Base-by-base conservation (phyloP, 2,888 invertebrate genomes). In the Nephrotoma appendiculata region DNA sequence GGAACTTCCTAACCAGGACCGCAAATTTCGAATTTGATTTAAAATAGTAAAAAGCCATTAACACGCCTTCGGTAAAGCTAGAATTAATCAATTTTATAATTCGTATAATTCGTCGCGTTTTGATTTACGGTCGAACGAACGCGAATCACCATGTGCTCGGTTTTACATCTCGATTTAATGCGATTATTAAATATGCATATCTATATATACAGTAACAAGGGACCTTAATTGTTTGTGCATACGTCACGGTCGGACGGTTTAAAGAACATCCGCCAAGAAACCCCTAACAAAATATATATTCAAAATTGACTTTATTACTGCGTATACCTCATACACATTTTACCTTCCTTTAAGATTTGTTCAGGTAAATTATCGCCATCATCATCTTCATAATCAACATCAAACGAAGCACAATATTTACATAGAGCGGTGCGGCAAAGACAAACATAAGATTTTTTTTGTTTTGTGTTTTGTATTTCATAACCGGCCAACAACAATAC, bases 361-460 rank as follows among this genome's bases (percentile, higher is more conserved):
- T 85, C 85, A 85, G 85, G 85, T 85, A 85, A 85, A 85, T 85
- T 45, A 85, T 85, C 85, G 84, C 43, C 83, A 84, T 84, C 42
- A 84, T 71, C 71, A 31, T 31, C 42, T 84, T 84, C 41, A 84
- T 84, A 84, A 85, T 85, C 85, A 85, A 85, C 85, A 85, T 85
- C 85, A 85, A 85, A 85, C 85, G 85, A 86, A 83, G 83, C 83
- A 86, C 83, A 86, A 86, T 86, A 86, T 86, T 86, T 43, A 86
- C 86, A 83, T 31, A 71, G 86, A 6, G 71, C 86, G 86, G 86
- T 45, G 43, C 57, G 71, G 43, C 43, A 71, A 71, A 86, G 42
- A 42, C 84, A 84, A 84, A 84, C 41, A 42, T 4, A 84, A 84
- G n/a, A 84, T 6, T 31, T 31, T 9, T 31, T 4, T 9, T 71